Evolutionary conservation across 1,140 invertebrate genomes (phyloP), one percentile per base, ranked within the genome.

Genomic region (Tetragonula clypearis): DNA sequence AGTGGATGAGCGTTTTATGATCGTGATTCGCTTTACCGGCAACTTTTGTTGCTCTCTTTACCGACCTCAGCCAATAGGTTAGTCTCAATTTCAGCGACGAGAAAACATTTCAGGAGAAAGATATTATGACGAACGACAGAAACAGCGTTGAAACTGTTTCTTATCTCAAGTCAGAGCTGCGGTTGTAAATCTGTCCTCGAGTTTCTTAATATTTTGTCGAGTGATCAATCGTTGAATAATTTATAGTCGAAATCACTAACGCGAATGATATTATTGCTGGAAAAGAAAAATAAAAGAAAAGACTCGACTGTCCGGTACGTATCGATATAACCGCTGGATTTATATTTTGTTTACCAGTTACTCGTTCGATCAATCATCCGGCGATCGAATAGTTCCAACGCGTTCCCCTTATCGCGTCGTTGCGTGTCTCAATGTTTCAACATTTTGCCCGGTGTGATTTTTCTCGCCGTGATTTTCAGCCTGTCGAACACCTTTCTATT

Each of bases 401-500:
- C 6, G 66, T 17, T 26, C 23, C 49, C 6, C 65, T 80, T 80
- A 80, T 79, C 83, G 77, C 58, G 77, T 80, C 58, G 55, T 26
- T 26, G 83, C 56, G 73, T 73, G 66, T 80, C 80, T 80, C 80
- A 71, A 83, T 77, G 72, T 85, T 80, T 79, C 41, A 49, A 49
- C 41, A 79, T 85, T 80, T 79, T 72, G 11, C 68, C 41, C 12
- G 11, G 9, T 19, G 9, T 19, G 73, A 65, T 80, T 79, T 79
- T 85, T 30, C 9, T n/a, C 30, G n/a, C 19, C 23, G 15, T 73
- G 41, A 65, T 79, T 35, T 35, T 65, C 53, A 71, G 73, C 77
- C 68, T 35, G 77, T 73, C 83, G 83, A 60, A 78, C 82, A 41
- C 82, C 82, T 83, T 83, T 83, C 82, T 83, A 83, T 83, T 83